Evolutionary conservation across 2,888 invertebrate genomes (phyloP).

Genomic region (Athalia cordata): DNA sequence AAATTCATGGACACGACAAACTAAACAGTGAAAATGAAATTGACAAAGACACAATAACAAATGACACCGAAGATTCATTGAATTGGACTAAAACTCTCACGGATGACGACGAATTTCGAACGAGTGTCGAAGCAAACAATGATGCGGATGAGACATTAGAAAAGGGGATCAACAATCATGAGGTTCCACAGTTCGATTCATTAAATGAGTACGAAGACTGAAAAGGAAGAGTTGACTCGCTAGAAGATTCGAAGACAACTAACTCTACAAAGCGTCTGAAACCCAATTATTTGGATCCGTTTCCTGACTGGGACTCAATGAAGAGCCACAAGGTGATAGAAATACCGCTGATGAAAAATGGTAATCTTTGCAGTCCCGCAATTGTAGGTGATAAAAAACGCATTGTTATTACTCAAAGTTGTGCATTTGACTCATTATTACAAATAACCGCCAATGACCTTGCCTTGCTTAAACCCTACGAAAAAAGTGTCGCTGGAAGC

Average conservation of each 20-base stretch:
- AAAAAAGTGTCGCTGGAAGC: not conserved
- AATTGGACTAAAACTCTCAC: too few relatives aligned
- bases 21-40: too few relatives aligned
- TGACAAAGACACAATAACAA: too few relatives aligned
- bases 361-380: constrained; percentile 42
- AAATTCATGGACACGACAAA: too few relatives aligned
- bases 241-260: constrained; percentile 2
- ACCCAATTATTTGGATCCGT: constrained; percentile 34
- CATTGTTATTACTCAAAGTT: constrained; percentile 39
- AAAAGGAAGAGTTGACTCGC: constrained; percentile 5
- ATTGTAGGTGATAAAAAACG: not conserved
- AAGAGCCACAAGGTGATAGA: not conserved
- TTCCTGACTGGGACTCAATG: constrained; percentile 43
- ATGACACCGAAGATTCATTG: too few relatives aligned
- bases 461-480: not conserved
- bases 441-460: constrained; percentile 26
- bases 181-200: too few relatives aligned
- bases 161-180: too few relatives aligned
- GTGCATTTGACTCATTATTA: constrained; percentile 40
- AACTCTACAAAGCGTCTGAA: not conserved
- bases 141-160: too few relatives aligned
- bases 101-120: too few relatives aligned
- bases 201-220: constrained; percentile 20
- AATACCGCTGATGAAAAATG: constrained; percentile 45
- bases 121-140: too few relatives aligned